Evolutionary conservation across 2,888 invertebrate genomes (phyloP).

Genomic region (Ypsolopha sequella): DNA sequence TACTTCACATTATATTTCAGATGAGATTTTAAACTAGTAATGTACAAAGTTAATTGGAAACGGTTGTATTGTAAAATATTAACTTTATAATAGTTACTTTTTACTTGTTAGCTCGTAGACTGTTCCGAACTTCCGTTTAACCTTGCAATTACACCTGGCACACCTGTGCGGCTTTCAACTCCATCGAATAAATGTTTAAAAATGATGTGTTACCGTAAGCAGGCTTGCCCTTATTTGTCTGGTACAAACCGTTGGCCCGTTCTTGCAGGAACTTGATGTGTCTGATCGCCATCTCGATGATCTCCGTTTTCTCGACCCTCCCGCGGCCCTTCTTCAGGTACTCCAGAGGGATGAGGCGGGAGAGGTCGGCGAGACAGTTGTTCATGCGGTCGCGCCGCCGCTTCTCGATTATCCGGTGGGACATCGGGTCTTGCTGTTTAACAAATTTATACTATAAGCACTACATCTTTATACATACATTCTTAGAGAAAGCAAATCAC

Average conservation of each 20-base stretch:
- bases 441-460: too few relatives aligned
- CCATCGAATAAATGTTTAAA: constrained; percentile 5
- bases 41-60: too few relatives aligned
- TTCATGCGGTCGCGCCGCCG: constrained; percentile 96
- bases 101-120: too few relatives aligned
- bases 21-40: too few relatives aligned
- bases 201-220: constrained; percentile 13
- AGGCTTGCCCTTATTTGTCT: constrained; percentile 11
- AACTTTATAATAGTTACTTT: too few relatives aligned
- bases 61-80: too few relatives aligned
- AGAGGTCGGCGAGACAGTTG: constrained; percentile 94
- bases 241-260: constrained; percentile 60
- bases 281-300: constrained; percentile 97
- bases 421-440: constrained; percentile 92
- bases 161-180: constrained; percentile 14
- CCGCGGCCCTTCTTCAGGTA: constrained; percentile 96
- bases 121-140: not conserved
- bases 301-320: constrained; percentile 96
- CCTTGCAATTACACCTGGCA: constrained; percentile 6
- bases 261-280: constrained; percentile 93
- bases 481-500: too few relatives aligned
- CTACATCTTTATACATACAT: too few relatives aligned
- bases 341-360: constrained; percentile 91
- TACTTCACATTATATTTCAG: too few relatives aligned
- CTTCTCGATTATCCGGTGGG: constrained; percentile 98